These are phyloP conservation scores for Sebastes alutus DNA, from an alignment of 2,797 vertebrate species.

Conservation along the genomic window DNA sequence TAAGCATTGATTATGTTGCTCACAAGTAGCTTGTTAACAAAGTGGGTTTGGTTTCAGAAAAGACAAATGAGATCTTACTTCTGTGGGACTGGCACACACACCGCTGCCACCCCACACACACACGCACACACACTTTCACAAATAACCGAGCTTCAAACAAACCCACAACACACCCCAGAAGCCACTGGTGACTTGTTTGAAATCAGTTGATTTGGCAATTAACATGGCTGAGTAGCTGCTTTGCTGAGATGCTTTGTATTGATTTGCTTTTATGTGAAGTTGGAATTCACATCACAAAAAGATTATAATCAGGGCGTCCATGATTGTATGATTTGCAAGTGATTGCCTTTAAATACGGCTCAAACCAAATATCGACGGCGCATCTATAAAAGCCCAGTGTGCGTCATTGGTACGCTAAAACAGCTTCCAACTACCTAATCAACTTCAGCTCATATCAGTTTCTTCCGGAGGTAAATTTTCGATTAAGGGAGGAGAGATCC, in stretches of 20 bases:
- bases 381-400: constrained; percentile 23
- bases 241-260: constrained; percentile 29
- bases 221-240: constrained; percentile 33
- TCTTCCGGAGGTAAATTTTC: constrained; percentile 19
- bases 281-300: constrained; percentile 56
- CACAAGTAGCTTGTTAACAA: constrained; percentile 29
- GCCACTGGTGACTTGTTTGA: constrained; percentile 27
- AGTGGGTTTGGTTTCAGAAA: constrained; percentile 23
- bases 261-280: constrained; percentile 44
- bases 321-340: constrained; percentile 58
- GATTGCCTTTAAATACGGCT: constrained; percentile 60
- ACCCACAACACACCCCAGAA: constrained; percentile 21
- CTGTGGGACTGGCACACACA: background rate
- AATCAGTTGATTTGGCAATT: constrained; percentile 55
- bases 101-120: background rate
- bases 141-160: constrained; percentile 4
- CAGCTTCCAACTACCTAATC: constrained; percentile 23
- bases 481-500: constrained; percentile 18
- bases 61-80: constrained; percentile 12
- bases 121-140: background rate
- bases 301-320: constrained; percentile 39
- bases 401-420: constrained; percentile 32
- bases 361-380: constrained; percentile 31
- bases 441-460: constrained; percentile 27
- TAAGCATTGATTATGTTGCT: constrained; percentile 42